Evolutionary conservation across 2,113 vertebrate species (phyloP), one percentile per base, ranked within the genome.

Genomic region (Channa argus): DNA sequence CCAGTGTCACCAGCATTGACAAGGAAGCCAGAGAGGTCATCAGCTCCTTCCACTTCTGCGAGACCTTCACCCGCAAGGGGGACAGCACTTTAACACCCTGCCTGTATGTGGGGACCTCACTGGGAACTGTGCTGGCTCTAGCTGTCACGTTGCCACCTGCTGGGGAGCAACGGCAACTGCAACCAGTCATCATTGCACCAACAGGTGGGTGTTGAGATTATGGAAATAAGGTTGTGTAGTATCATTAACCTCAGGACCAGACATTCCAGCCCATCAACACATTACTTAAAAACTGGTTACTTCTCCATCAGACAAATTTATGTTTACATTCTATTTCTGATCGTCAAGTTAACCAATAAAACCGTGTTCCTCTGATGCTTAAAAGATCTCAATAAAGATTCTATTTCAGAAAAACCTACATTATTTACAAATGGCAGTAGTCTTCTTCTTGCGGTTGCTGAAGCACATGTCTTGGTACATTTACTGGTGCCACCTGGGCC

Each of bases 1-100:
- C 98, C 74, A 99, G 97, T 61, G 98, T 99, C 89, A 98, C 97
- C 91, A 99, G 97, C 93, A 99, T 99, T 69, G 98, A 99, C 89
- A 98, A 97, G 90, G 98, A 99, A 83, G 92, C 96, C 2, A 95
- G 96, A 0, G 98, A 99, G 91, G 95, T 96, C 52, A 96, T 98
- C 92, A 96, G 95, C 74, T 95, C 96, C 83, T 96, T 99, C 86
- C 95, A 96, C 85, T 99, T 99, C 72, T 95, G 95, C 74, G 97
- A 99, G 86, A 96, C 96, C 34, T 98, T 95, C 52, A 96, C 95
- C 8, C 95, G 98, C 61, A 97, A 98, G 84, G 88, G 95, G 0
- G 98, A 99, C 69, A 93, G 92, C 0, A 83, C 94, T 0, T 90
- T 95, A 63, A 96, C 95, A 9, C 97, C 96, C 0, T 97, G 96